Percentiles rank a stretch among this genome's conserved stretches.
These are phyloP conservation scores for Cebidichthys violaceus DNA, from an alignment of 2,113 vertebrate species.

Conservation along the genomic window DNA sequence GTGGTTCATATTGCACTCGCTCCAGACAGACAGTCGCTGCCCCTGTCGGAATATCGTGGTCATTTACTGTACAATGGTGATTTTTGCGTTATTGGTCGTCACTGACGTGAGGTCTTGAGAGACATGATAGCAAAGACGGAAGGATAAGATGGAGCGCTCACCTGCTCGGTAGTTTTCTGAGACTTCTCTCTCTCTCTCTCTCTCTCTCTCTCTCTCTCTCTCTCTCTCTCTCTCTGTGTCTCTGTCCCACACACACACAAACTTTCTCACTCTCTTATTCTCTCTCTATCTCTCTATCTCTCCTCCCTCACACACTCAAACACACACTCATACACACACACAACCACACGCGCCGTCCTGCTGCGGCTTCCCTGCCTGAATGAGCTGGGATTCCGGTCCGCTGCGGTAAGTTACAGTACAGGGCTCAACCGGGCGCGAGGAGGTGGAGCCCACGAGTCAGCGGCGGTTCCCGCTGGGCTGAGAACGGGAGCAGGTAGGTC, in stretches of 20 bases:
- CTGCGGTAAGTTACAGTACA: neutral
- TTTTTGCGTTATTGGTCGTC: neutral
- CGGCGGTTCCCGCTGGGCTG: neutral
- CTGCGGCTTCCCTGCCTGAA: neutral
- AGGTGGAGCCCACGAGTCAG: conserved; percentile 20
- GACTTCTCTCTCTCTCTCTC: neutral
- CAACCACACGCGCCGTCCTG: neutral
- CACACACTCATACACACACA: neutral
- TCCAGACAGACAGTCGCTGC: neutral
- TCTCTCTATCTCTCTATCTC: neutral
- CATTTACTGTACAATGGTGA: neutral
- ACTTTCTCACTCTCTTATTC: neutral
- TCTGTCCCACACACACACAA: neutral
- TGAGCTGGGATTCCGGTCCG: conserved; percentile 1
- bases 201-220: neutral
- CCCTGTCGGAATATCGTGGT: neutral
- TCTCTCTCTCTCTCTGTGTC: neutral
- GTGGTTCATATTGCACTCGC: neutral
- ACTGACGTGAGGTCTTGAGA: neutral
- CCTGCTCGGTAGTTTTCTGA: conserved; percentile 44
- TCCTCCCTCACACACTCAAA: neutral
- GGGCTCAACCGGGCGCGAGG: conserved; percentile 2
- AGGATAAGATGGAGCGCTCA: conserved; percentile 47
- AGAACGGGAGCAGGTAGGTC: conserved; percentile 32
- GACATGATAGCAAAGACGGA: conserved; percentile 16